Percentiles rank a stretch among this genome's conserved stretches.
Evolutionary conservation across 2,797 vertebrate genomes (phyloP).

Genomic region (Sylvia borin): DNA sequence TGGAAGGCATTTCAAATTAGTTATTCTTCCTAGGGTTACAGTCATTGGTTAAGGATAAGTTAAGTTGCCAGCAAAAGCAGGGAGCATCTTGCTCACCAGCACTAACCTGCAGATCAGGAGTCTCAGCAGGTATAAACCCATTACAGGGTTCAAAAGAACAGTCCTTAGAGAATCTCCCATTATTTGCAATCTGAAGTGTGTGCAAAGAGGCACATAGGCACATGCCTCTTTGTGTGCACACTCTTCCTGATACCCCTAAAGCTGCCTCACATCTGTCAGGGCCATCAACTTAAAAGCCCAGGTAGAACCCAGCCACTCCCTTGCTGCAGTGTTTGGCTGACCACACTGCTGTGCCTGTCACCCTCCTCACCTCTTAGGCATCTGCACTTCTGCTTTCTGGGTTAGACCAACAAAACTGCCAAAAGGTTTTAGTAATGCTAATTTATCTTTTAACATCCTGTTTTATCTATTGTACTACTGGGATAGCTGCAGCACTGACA

Average conservation of each 20-base stretch:
- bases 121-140: neutral
- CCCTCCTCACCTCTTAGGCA: neutral
- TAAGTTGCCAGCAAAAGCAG: neutral
- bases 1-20: neutral
- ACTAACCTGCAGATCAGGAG: neutral
- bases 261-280: neutral
- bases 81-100: neutral
- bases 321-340: neutral
- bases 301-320: neutral
- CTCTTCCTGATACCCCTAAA: neutral
- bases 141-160: neutral
- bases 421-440: neutral
- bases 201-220: neutral
- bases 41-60: neutral
- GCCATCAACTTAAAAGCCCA: neutral
- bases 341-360: neutral
- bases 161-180: neutral
- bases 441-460: neutral
- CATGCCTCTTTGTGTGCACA: accelerated
- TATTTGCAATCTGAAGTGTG: neutral
- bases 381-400: neutral
- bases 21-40: neutral
- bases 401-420: neutral
- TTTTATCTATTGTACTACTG: constrained; percentile 9
- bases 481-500: neutral